Evolutionary conservation across 1,140 invertebrate genomes (phyloP), one percentile per base, ranked within the genome.

Genomic region (Lerema accius): DNA sequence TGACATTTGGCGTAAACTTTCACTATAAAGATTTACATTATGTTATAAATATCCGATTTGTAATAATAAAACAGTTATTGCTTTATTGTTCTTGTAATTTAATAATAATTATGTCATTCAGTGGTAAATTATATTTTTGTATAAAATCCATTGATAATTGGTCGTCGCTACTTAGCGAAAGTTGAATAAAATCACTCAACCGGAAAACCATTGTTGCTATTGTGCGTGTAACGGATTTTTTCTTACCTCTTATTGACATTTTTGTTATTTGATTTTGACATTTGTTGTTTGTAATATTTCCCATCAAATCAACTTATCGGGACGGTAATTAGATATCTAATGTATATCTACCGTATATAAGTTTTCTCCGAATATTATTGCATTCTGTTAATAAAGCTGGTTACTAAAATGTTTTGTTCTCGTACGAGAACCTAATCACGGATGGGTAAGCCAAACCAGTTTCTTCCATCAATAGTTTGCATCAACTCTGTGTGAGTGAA

Each of bases 361-460:
- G 49, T 63, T 73, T 73, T 63, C 45, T 46, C 69, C 56, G 62
- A 60, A 63, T 72, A 77, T 74, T 68, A 68, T 70, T 73, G 49
- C 73, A 70, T 72, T 76, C 61, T 63, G 59, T 63, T 63, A 60
- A 70, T 64, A 67, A 64, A 66, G 66, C 64, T 15, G 32, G 55
- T 64, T 61, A 15, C 53, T 71, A 84, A 76, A 86, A 88, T 88
- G 87, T 80, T 62, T 80, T 88, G 87, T 90, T 90, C 85, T 90
- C 87, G 71, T 28, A 77, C 73, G 87, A 87, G 87, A 82, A 90
- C 85, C 78, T 89, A 85, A 84, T 71, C 67, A 78, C 82, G 73
- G 69, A 88, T 89, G 87, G 87, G 87, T 89, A 85, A 87, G 82
- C 56, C 42, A 63, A 35, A 55, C 42, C 65, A 62, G 46, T 73